These are phyloP conservation scores for Dreissena polymorpha DNA, from an alignment of 1,140 invertebrate genomes.

Conservation along the genomic window DNA sequence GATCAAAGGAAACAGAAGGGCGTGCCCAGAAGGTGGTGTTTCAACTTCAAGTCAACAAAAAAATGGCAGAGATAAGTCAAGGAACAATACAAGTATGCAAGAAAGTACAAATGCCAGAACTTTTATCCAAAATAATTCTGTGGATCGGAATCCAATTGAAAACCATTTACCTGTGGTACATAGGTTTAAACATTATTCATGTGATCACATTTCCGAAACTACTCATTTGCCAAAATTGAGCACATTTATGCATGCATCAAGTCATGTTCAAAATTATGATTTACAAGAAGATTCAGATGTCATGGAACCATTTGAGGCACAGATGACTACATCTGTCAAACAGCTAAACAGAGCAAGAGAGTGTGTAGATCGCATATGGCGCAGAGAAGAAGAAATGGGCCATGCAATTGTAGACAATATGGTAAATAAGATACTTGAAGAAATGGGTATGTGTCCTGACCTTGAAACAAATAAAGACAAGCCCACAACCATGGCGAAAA, in stretches of 20 bases:
- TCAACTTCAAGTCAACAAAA: not conserved
- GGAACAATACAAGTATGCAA: not conserved
- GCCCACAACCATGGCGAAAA: slow-evolving; percentile 81
- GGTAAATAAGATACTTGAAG: slow-evolving; percentile 86
- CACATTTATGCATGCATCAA: not conserved
- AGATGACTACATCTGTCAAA: not conserved
- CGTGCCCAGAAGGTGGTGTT: not conserved
- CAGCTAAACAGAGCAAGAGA: not conserved
- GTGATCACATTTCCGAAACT: too few relatives aligned
- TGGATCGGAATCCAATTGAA: not conserved
- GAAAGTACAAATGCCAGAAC: not conserved
- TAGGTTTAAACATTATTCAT: too few relatives aligned
- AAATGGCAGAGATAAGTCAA: not conserved
- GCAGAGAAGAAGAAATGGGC: slow-evolving; percentile 82
- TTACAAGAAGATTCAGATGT: not conserved
- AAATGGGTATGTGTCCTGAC: slow-evolving; percentile 81
- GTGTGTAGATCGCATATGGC: not conserved
- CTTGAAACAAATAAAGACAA: slow-evolving; percentile 81
- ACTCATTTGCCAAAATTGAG: not conserved
- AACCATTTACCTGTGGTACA: not conserved
- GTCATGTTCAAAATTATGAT: not conserved
- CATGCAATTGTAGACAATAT: slow-evolving; percentile 87
- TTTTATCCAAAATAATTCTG: not conserved
- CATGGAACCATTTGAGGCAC: not conserved
- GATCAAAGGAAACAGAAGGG: not conserved